Evolutionary conservation across 2,888 invertebrate genomes (phyloP), one percentile per base, ranked within the genome.

Genomic region (Melikaiella ostensackeni): DNA sequence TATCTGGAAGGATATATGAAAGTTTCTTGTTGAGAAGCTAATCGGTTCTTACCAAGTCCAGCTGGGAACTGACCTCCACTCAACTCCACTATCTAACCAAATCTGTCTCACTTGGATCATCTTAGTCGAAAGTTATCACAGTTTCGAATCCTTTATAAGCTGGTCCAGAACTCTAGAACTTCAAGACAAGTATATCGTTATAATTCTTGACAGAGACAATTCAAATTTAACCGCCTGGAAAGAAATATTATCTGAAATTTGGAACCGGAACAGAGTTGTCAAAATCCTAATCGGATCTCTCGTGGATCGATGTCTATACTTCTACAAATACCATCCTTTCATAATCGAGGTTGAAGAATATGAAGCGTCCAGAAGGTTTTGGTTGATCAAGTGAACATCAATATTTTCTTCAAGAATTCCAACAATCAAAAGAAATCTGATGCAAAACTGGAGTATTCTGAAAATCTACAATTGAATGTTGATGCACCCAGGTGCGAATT

Each of bases 101-200:
- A 21, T 19, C 27, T 7, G 8, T 66, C 24, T 42, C 16, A 66
- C 66, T 11, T 66, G 66, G 66, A 27, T 66, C 42, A 66, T 46
- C 27, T 42, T 16, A 42, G 42, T 19, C 27, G 24, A 66, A 27
- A 19, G 16, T 16, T 24, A 0, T 7, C 27, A 38, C 16, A 21
- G 38, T 11, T 35, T 42, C 13, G 1, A 64, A 24, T 64, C 6
- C 64, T 24, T 38, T 16, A 16, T 16, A 7, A 24, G 24, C 16
- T 16, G 8, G 13, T 64, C 24, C 2, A 24, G 21, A 42, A n/a
- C 24, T 42, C 24, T 42, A 19, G 66, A 19, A 66, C 19, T 5
- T 19, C 46, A 0, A 42, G 42, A 66, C 8, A 46, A 38, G 4
- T 66, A 42, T 5, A 2, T 46, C 16, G 27, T 66, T 19, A 1